A percentile compares a stretch with the other conserved stretches of the same genome.
phyloP scores from a whole-genome alignment of 2,113 vertebrate genomes.

The Neotragus moschatus region DNA sequence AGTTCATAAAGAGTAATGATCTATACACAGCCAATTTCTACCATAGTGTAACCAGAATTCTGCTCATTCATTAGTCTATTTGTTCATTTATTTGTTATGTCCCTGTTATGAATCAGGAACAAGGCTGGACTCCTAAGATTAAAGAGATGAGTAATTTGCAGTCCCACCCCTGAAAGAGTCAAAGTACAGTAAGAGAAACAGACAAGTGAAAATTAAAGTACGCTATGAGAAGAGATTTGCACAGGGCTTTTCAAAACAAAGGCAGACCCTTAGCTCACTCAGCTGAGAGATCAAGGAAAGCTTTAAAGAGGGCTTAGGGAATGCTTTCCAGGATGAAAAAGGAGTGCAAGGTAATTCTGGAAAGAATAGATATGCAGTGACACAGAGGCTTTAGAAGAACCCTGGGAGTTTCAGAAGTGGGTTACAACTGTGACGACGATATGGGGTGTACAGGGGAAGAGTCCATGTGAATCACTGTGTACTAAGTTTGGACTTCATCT shows the following conservation, averaged over 20 bases:
- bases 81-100: slow-evolving; percentile 22
- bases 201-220: neutral
- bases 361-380: neutral
- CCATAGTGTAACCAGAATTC: neutral
- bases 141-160: slow-evolving; percentile 52
- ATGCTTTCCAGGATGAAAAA: neutral
- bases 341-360: neutral
- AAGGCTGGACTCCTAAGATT: slow-evolving; percentile 3
- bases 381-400: neutral
- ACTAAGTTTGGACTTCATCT: slow-evolving; percentile 5
- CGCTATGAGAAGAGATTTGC: neutral
- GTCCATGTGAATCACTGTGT: neutral
- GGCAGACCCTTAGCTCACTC: neutral
- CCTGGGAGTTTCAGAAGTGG: neutral
- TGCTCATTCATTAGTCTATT: slow-evolving; percentile 21
- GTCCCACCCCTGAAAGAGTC: neutral
- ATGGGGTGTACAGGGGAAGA: neutral
- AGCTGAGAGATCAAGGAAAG: neutral
- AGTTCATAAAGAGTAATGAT: slow-evolving; percentile 9
- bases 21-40: neutral
- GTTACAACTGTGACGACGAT: neutral
- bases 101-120: slow-evolving; percentile 45
- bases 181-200: slow-evolving; percentile 41
- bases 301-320: neutral
- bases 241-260: neutral